These are phyloP conservation scores for Pomatostomus ruficeps DNA, from an alignment of 2,113 vertebrate genomes.

Conservation along the genomic window DNA sequence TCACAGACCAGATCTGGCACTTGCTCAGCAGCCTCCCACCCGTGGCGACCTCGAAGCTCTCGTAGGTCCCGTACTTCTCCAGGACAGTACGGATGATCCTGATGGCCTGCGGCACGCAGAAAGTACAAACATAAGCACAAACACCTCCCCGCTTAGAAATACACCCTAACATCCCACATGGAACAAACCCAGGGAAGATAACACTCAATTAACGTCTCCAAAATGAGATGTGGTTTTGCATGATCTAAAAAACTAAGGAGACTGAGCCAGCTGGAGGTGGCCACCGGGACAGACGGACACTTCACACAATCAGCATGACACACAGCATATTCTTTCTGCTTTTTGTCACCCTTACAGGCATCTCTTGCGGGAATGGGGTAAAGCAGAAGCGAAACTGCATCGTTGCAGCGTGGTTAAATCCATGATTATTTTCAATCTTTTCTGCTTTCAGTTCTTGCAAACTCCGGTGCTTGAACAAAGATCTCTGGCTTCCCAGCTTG, in stretches of 20 bases:
- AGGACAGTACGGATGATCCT: conserved; percentile 89
- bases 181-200: neutral
- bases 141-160: neutral
- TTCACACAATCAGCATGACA: rapidly evolving
- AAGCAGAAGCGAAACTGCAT: neutral
- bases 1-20: conserved; percentile 89
- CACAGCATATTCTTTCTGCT: neutral
- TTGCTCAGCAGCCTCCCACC: conserved; percentile 88
- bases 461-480: neutral
- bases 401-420: rapidly evolving
- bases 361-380: neutral
- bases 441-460: neutral
- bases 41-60: conserved; percentile 88
- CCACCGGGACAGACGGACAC: neutral
- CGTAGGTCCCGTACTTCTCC: conserved; percentile 88
- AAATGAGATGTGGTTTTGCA: rapidly evolving
- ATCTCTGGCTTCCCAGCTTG: neutral
- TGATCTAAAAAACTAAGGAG: neutral
- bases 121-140: neutral
- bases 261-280: neutral
- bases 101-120: conserved; percentile 73
- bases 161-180: neutral
- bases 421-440: neutral
- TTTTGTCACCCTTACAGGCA: neutral
- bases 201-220: rapidly evolving